A percentile compares a stretch with the other conserved stretches of the same genome.
phyloP scores from a whole-genome alignment of 2,888 invertebrate genomes.

The Ceriagrion tenellum region DNA sequence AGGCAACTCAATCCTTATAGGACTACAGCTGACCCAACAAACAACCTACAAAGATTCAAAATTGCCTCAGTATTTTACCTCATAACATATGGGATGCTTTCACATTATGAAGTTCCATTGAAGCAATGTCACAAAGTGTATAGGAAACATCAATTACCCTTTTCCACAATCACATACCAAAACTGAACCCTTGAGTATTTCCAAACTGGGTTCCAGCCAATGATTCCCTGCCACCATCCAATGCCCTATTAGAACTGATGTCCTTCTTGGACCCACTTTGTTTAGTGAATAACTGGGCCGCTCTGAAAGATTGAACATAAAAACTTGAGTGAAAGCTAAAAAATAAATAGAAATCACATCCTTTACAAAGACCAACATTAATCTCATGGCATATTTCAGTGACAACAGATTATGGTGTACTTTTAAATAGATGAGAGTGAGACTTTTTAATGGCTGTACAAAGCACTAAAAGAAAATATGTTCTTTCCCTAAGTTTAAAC shows the following conservation, averaged over 20 bases:
- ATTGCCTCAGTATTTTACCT: no score
- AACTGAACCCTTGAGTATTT: slow-evolving; percentile 77
- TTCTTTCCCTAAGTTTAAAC: no score
- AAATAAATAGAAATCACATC: neutral
- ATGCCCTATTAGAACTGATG: slow-evolving; percentile 67
- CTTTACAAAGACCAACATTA: neutral
- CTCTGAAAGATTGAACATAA: slow-evolving; percentile 74
- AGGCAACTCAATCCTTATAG: no score
- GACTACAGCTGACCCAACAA: no score
- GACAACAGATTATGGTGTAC: no score
- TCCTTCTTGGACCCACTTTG: slow-evolving; percentile 71
- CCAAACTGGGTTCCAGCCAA: slow-evolving; percentile 75
- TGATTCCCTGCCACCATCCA: slow-evolving; percentile 69
- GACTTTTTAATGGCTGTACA: no score
- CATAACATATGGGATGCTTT: no score
- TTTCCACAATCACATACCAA: slow-evolving; percentile 73
- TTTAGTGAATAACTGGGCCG: slow-evolving; percentile 78
- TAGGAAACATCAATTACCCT: neutral
- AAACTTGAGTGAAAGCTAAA: no score
- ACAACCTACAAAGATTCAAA: no score
- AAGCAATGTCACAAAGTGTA: neutral
- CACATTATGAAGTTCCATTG: no score
- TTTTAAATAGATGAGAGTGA: no score
- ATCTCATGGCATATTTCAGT: neutral
- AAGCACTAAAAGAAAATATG: no score